A percentile compares a stretch with the other conserved stretches of the same genome.
Evolutionary conservation across 2,113 vertebrate species (phyloP).

Genomic region (Microcebus ravelobensis): DNA sequence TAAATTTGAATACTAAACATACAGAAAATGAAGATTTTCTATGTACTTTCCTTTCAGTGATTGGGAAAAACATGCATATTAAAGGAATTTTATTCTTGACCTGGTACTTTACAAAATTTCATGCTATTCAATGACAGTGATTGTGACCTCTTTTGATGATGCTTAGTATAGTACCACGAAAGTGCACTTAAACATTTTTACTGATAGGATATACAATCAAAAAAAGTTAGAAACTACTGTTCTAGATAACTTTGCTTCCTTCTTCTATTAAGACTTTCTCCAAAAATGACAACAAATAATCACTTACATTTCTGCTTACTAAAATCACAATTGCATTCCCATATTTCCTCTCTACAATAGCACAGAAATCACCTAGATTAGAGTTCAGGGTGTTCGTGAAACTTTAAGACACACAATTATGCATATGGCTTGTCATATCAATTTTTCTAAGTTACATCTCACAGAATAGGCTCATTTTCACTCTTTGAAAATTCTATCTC

Average conservation of each 20-base stretch:
- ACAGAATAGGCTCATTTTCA: background rate
- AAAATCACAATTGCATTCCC: background rate
- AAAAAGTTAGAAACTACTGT: background rate
- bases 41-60: background rate
- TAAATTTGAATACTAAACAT: background rate
- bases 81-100: background rate
- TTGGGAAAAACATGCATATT: background rate
- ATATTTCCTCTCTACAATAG: background rate
- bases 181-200: background rate
- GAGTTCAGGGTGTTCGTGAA: background rate
- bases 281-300: background rate
- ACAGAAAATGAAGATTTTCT: background rate
- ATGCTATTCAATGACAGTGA: background rate
- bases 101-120: background rate
- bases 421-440: background rate
- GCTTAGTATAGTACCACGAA: background rate
- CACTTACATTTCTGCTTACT: background rate
- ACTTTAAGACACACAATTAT: background rate
- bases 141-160: background rate
- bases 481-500: background rate
- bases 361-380: background rate
- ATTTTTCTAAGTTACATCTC: background rate
- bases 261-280: background rate
- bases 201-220: background rate
- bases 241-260: background rate